phyloP scores from a whole-genome alignment of 2,797 vertebrate species.

The Prunella strophiata region DNA sequence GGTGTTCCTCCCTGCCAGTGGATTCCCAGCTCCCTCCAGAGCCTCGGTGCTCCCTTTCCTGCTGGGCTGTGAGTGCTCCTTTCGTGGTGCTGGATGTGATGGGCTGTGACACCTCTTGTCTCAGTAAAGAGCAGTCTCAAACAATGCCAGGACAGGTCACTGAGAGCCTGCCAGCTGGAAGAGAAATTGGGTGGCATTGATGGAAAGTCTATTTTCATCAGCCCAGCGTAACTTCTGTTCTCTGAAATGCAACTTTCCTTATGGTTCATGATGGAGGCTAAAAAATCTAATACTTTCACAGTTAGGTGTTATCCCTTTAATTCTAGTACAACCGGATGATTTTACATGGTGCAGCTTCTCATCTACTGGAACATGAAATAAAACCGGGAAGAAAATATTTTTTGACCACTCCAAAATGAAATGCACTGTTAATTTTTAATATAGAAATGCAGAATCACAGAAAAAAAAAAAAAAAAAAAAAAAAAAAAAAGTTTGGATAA shows the following conservation, averaged over 20 bases:
- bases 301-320: background rate
- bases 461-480: background rate
- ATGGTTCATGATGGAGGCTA: background rate
- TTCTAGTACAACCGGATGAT: background rate
- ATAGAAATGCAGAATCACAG: background rate
- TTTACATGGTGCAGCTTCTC: background rate
- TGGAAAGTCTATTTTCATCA: constrained; percentile 27
- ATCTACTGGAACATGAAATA: accelerated
- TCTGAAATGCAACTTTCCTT: background rate
- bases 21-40: background rate
- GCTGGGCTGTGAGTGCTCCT: background rate
- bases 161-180: constrained; percentile 31
- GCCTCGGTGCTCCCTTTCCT: accelerated
- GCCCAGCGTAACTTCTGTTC: background rate
- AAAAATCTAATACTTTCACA: background rate
- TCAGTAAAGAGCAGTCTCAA: constrained; percentile 14
- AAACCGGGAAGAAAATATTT: background rate
- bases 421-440: background rate
- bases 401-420: background rate
- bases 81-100: background rate
- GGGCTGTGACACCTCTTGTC: constrained; percentile 43
- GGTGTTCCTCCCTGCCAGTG: background rate
- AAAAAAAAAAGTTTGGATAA: background rate
- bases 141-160: constrained; percentile 38
- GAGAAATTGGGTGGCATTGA: constrained; percentile 6